Percentiles rank a stretch among this genome's conserved stretches.
Conservation (phyloP, 2,888 invertebrate species). For the Macropis europaea region DNA sequence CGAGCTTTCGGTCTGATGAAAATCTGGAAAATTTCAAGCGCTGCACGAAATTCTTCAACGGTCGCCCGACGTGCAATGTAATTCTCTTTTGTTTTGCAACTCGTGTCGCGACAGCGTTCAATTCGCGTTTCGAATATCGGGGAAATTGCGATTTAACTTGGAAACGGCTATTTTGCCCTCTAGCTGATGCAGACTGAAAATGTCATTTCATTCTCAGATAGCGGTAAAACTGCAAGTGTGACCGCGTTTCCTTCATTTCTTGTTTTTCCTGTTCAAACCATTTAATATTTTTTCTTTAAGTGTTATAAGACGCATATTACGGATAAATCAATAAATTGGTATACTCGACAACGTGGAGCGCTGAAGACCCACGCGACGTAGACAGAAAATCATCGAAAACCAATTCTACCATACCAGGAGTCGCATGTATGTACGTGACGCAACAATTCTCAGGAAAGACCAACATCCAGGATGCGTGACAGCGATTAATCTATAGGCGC, state of each 20-base stretch:
- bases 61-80: neutral
- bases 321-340: too few relatives aligned
- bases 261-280: too few relatives aligned
- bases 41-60: neutral
- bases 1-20: neutral
- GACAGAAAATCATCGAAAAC: too few relatives aligned
- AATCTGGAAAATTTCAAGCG: neutral
- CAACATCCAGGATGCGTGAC: too few relatives aligned
- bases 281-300: too few relatives aligned
- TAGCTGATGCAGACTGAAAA: neutral
- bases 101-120: slow-evolving; percentile 1
- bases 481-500: too few relatives aligned
- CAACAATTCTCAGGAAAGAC: too few relatives aligned
- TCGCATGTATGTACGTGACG: too few relatives aligned
- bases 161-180: neutral
- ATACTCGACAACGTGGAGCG: too few relatives aligned
- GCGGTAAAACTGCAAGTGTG: neutral
- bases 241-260: neutral
- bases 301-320: too few relatives aligned
- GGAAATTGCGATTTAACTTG: neutral
- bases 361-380: too few relatives aligned
- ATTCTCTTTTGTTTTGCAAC: slow-evolving; percentile 26
- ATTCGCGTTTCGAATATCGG: slow-evolving; percentile 5
- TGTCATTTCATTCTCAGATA: neutral
- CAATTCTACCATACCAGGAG: too few relatives aligned